A percentile compares a stretch with the other conserved stretches of the same genome.
Conservation (phyloP, 2,888 invertebrate species). For the Desoria tigrina region DNA sequence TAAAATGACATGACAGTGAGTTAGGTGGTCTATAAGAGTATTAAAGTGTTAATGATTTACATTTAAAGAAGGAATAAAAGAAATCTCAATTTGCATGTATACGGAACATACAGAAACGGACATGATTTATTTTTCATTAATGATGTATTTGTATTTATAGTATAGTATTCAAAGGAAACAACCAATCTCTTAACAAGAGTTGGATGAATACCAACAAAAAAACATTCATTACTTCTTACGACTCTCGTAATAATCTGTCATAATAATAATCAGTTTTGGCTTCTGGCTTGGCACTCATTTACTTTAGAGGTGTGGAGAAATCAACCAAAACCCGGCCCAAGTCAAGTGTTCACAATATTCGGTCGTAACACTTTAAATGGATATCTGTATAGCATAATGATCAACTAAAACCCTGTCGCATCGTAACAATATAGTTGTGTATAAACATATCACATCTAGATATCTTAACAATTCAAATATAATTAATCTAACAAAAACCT, state of each 20-base stretch:
- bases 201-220: too few species aligned
- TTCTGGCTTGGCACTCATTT: too few species aligned
- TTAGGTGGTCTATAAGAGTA: not conserved
- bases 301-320: too few species aligned
- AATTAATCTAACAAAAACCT: constrained; percentile 4
- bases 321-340: too few species aligned
- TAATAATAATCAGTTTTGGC: too few species aligned
- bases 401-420: not conserved
- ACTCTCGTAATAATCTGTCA: too few species aligned
- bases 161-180: too few species aligned
- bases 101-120: constrained; percentile 7
- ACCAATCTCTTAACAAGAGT: too few species aligned
- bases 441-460: constrained; percentile 2
- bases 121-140: constrained; percentile 1
- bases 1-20: constrained; percentile 2
- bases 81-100: constrained; percentile 1
- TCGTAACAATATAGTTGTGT: not conserved
- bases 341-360: too few species aligned
- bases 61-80: constrained; percentile 1
- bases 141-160: not conserved
- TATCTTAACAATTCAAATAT: constrained; percentile 7
- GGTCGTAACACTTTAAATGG: too few species aligned
- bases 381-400: too few species aligned
- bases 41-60: not conserved
- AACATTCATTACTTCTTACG: too few species aligned